A percentile compares a stretch with the other conserved stretches of the same genome.
phyloP scores from a whole-genome alignment of 2,113 vertebrate species.

The Genyomyrus donnyi region DNA sequence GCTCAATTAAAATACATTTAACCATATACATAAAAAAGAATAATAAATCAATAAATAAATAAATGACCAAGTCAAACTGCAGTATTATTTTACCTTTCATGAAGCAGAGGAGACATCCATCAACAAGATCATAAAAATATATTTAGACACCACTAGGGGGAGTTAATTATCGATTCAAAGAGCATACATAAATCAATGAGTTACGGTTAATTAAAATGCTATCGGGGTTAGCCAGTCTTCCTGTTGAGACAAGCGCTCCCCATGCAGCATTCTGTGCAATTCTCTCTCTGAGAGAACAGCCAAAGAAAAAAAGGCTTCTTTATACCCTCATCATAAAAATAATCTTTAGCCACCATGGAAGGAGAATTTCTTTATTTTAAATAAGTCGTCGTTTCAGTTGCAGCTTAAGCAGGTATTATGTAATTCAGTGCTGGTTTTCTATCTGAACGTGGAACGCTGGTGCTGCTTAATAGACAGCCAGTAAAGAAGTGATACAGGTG shows the following conservation, averaged over 20 bases:
- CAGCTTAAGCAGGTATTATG: conserved; percentile 47
- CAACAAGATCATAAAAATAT: conserved; percentile 28
- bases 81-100: neutral
- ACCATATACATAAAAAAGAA: neutral
- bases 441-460: conserved; percentile 63
- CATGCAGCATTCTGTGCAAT: neutral
- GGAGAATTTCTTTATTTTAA: neutral
- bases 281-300: neutral
- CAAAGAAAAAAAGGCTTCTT: neutral
- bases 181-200: conserved; percentile 35
- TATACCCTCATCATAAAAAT: neutral
- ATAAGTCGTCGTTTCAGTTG: conserved; percentile 3
- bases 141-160: conserved; percentile 58
- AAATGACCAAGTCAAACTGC: neutral
- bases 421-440: conserved; percentile 44
- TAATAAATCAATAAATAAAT: neutral
- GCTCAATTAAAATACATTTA: neutral
- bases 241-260: conserved; percentile 4
- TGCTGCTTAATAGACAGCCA: conserved; percentile 70
- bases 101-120: neutral
- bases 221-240: neutral
- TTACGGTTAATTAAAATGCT: conserved; percentile 14
- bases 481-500: conserved; percentile 65
- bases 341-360: neutral
- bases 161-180: conserved; percentile 52